A percentile compares a stretch with the other conserved stretches of the same genome.
Conservation (phyloP, 2,888 invertebrate genomes). For the Argyresthia goedartella region DNA sequence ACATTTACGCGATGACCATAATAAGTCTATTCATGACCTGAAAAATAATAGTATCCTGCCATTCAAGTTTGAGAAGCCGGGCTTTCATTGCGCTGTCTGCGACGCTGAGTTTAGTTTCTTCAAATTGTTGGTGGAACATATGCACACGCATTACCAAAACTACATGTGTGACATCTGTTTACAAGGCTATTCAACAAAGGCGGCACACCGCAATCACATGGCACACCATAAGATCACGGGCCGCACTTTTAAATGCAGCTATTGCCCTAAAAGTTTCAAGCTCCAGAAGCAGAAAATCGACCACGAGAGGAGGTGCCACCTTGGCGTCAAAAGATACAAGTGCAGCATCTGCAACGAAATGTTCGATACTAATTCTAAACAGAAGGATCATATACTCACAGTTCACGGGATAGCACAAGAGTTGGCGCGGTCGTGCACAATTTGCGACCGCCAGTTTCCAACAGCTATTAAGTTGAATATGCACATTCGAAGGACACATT, state of each 20-base stretch:
- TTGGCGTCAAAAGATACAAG: not conserved
- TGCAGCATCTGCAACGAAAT: conserved; percentile 53
- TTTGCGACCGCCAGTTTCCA: conserved; percentile 12
- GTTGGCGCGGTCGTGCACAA: not conserved
- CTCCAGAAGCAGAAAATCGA: not conserved
- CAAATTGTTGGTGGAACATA: conserved; percentile 29
- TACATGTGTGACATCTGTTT: conserved; percentile 30
- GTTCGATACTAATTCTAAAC: conserved; percentile 41
- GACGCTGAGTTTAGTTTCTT: conserved; percentile 25
- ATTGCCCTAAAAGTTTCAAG: not conserved
- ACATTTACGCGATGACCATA: conserved; percentile 26
- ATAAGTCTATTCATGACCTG: conserved; percentile 23
- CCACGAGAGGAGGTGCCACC: not conserved
- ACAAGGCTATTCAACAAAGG: conserved; percentile 14
- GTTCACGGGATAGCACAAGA: conserved; percentile 16
- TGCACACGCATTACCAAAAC: conserved; percentile 34
- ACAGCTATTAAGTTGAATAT: conserved; percentile 47
- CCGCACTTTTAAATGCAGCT: not conserved
- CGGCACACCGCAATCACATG: not conserved
- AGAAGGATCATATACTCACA: conserved; percentile 29
- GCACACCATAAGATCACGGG: not conserved
- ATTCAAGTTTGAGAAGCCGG: conserved; percentile 29
- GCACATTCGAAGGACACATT: conserved; percentile 53
- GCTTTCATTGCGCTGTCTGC: conserved; percentile 28
- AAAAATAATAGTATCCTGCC: conserved; percentile 31